Percentiles rank a stretch among this genome's conserved stretches.
phyloP scores from a whole-genome alignment of 2,888 invertebrate species.

The Aleiodes alternator region DNA sequence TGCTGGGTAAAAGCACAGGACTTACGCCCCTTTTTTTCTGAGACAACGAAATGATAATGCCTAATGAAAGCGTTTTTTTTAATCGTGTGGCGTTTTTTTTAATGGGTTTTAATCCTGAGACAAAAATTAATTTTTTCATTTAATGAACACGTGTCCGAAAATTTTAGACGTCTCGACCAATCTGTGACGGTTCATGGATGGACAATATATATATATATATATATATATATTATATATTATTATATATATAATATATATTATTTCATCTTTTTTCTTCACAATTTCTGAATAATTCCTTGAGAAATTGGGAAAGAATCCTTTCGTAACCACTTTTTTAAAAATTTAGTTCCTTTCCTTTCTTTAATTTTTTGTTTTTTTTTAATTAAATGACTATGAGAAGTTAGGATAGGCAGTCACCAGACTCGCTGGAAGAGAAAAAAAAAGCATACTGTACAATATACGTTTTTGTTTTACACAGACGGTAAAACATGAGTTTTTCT shows the following conservation, averaged over 20 bases:
- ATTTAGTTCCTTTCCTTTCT: conserved; percentile 27
- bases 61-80: too few relatives aligned
- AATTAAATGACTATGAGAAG: conserved; percentile 38
- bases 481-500: conserved; percentile 48
- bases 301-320: conserved; percentile 28
- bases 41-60: too few relatives aligned
- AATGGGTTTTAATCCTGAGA: neutral
- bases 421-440: conserved; percentile 59
- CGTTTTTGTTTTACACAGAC: conserved; percentile 54
- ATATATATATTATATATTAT: too few relatives aligned
- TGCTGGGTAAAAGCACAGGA: too few relatives aligned
- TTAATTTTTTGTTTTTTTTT: conserved; percentile 8
- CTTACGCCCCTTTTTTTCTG: too few relatives aligned
- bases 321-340: conserved; percentile 22
- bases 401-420: conserved; percentile 58
- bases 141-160: conserved; percentile 21
- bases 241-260: too few relatives aligned
- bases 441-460: conserved; percentile 56
- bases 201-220: conserved; percentile 49
- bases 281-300: conserved; percentile 30
- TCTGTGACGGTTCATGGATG: conserved; percentile 55
- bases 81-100: too few relatives aligned
- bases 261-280: conserved; percentile 24
- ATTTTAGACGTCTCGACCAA: conserved; percentile 53
- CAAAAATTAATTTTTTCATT: conserved; percentile 1